Conservation (phyloP, 2,888 invertebrate species). For the Ormyrus labotus region DNA sequence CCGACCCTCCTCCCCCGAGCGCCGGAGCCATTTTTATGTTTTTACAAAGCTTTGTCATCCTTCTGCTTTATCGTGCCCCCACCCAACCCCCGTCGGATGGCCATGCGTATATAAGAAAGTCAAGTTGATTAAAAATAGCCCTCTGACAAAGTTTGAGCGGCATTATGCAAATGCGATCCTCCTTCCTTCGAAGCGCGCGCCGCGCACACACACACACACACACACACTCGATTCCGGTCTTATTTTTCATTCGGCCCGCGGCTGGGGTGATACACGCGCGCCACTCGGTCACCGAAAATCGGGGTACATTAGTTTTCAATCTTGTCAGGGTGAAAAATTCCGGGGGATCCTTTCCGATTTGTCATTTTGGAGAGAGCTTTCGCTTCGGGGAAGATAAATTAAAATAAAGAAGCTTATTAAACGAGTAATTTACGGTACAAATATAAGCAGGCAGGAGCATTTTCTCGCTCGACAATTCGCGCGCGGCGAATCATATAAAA, state of each 20-base stretch:
- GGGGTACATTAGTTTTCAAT: too few relatives aligned
- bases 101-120: not conserved
- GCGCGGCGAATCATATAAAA: not conserved
- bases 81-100: not conserved
- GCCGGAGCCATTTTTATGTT: constrained; percentile 23
- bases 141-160: not conserved
- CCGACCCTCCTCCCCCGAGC: not conserved
- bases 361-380: too few relatives aligned
- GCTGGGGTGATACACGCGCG: too few relatives aligned
- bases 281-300: too few relatives aligned
- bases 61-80: constrained; percentile 10
- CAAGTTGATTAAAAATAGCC: constrained; percentile 30
- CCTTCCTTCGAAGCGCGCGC: too few relatives aligned
- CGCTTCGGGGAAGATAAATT: too few relatives aligned
- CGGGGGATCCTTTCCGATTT: too few relatives aligned
- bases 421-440: not conserved
- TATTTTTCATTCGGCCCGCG: too few relatives aligned
- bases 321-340: too few relatives aligned
- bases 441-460: not conserved
- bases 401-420: too few relatives aligned
- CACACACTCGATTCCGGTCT: too few relatives aligned
- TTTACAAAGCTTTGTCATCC: constrained; percentile 34
- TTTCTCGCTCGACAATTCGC: not conserved
- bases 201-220: too few relatives aligned
- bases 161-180: not conserved